Conservation (phyloP, 2,113 vertebrate species). For the Xenopus borealis region DNA sequence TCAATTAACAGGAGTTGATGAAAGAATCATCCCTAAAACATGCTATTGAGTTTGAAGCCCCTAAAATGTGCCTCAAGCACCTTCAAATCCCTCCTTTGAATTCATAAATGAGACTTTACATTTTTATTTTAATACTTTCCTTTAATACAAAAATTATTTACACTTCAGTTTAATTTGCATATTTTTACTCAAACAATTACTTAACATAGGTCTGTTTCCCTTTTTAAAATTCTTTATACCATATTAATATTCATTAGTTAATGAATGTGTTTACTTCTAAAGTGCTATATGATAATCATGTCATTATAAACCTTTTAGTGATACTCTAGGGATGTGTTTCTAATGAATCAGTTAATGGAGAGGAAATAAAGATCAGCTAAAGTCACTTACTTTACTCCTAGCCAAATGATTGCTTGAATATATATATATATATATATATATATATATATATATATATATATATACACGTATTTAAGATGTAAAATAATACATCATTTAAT, state of each 20-base stretch:
- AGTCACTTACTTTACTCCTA: conserved; percentile 19
- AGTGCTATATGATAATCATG: conserved; percentile 32
- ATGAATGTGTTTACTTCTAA: conserved; percentile 41
- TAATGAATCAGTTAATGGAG: conserved; percentile 34
- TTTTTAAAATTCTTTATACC: conserved; percentile 14
- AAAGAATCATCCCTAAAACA: too few relatives aligned
- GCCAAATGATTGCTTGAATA: conserved; percentile 25
- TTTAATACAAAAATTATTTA: too few relatives aligned
- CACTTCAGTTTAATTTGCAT: too few relatives aligned
- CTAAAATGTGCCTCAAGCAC: too few relatives aligned
- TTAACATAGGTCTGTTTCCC: neutral
- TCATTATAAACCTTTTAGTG: conserved; percentile 45
- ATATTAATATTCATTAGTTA: conserved; percentile 40
- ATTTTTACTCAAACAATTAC: neutral
- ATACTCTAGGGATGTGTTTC: conserved; percentile 36
- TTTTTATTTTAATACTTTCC: too few relatives aligned
- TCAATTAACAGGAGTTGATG: too few relatives aligned
- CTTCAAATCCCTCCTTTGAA: too few relatives aligned
- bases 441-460: too few relatives aligned
- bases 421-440: too few relatives aligned
- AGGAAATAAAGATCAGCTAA: conserved; percentile 32
- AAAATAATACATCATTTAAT: conserved; percentile 36
- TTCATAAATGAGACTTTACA: too few relatives aligned
- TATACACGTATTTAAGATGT: too few relatives aligned
- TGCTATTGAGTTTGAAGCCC: too few relatives aligned